Base-by-base conservation (phyloP, 1,140 invertebrate species). In the Aphelinus certus region DNA sequence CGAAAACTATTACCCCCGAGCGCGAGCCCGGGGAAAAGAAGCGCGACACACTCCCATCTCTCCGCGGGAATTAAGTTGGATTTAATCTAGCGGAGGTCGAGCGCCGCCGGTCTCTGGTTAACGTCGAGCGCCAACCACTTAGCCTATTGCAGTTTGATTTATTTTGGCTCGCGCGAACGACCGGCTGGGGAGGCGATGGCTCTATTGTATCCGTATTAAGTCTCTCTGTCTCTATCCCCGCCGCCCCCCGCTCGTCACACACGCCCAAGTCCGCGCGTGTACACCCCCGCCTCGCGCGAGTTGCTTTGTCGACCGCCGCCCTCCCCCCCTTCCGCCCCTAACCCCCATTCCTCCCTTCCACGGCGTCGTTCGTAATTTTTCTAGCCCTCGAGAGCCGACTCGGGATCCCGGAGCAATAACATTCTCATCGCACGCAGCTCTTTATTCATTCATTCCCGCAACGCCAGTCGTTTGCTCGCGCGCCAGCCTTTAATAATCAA, bases 141-240 rank as follows among this genome's bases (percentile, higher is more conserved):
- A 73, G 65, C 71, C 60, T 73, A 72, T 76, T 76, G 75, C 53
- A 76, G 71, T 73, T 76, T 76, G 75, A 72, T 76, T 76, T 72
- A 72, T 72, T 57, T 51, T 76, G 46, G 68, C 45, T 66, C 43
- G 64, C 46, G 57, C 58, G 71, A 73, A 62, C 71, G 63, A 64
- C 56, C 63, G 73, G 53, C 73, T 63, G 60, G 73, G 73, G 73
- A 61, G 10, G 3, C 45, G 57, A 26, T 6, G n/a, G 47, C 68
- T 56, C 63, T 47, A 71, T 76, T 67, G 69, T 67, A 49, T 55
- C 65, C 70, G 53, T 71, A 76, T 75, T 63, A 69, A 69, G 48
- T 55, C 62, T 65, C 65, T 7, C 57, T 60, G 26, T 60, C n/a
- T 4, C 9, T 4, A 53, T 53, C 9, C 0, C 51, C 51, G 51